These are phyloP conservation scores for Drosophila mimica DNA, from an alignment of 2,888 invertebrate species.

Conservation along the genomic window DNA sequence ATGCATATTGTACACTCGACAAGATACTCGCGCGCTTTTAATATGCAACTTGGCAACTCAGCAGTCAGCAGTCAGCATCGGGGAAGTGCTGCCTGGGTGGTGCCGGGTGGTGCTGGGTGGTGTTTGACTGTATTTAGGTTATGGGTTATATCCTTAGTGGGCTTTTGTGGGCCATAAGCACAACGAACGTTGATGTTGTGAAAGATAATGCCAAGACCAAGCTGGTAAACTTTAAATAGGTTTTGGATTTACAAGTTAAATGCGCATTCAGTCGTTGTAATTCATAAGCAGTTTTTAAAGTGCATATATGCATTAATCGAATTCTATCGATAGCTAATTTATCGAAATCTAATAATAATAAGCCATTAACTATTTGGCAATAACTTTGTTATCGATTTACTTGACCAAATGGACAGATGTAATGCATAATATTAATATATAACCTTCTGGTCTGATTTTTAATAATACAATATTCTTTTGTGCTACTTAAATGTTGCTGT, in stretches of 20 bases:
- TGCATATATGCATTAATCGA: neutral
- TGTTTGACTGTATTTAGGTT: slow-evolving; percentile 3
- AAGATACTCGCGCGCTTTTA: slow-evolving; percentile 64
- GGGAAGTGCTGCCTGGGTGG: neutral
- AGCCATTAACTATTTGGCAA: neutral
- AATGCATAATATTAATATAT: neutral
- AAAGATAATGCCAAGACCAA: neutral
- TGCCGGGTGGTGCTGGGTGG: neutral
- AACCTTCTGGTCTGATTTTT: neutral
- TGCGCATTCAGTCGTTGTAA: slow-evolving; percentile 5
- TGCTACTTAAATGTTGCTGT: neutral
- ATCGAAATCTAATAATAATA: neutral
- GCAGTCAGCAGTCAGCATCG: slow-evolving; percentile 1
- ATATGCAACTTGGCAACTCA: slow-evolving; percentile 63
- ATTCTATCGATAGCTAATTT: neutral
- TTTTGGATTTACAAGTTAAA: neutral
- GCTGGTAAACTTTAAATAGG: neutral
- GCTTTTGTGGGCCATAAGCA: slow-evolving; percentile 1
- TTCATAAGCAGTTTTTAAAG: slow-evolving; percentile 1
- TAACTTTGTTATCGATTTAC: neutral
- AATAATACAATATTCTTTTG: neutral
- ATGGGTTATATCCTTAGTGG: slow-evolving; percentile 1
- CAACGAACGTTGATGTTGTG: slow-evolving; percentile 1
- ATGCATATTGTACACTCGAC: slow-evolving; percentile 77
- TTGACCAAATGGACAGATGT: neutral